phyloP scores from a whole-genome alignment of 1,140 invertebrate species.

The Bombyx mori region ASM3026992v2 NC_085125.1:3913001-3913500 shows the following conservation, averaged over 20 bases:
- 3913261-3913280: slow-evolving; percentile 11
- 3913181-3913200: no score
- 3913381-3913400: slow-evolving; percentile 24
- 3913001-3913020: no score
- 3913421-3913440: slow-evolving; percentile 22
- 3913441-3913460: slow-evolving; percentile 20
- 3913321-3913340: slow-evolving; percentile 12
- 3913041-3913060: no score
- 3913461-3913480: slow-evolving; percentile 17
- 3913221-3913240: not conserved
- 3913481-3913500: no score
- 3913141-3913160: no score
- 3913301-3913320: slow-evolving; percentile 14
- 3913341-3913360: slow-evolving; percentile 21
- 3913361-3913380: slow-evolving; percentile 14
- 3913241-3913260: not conserved
- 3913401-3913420: slow-evolving; percentile 20
- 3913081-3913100: no score
- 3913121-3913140: not conserved
- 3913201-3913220: not conserved
- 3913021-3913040: no score
- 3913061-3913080: no score
- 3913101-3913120: no score
- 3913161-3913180: no score
- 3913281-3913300: slow-evolving; percentile 10